Conservation (phyloP, 2,113 vertebrate genomes). For the Psettodes erumei region DNA sequence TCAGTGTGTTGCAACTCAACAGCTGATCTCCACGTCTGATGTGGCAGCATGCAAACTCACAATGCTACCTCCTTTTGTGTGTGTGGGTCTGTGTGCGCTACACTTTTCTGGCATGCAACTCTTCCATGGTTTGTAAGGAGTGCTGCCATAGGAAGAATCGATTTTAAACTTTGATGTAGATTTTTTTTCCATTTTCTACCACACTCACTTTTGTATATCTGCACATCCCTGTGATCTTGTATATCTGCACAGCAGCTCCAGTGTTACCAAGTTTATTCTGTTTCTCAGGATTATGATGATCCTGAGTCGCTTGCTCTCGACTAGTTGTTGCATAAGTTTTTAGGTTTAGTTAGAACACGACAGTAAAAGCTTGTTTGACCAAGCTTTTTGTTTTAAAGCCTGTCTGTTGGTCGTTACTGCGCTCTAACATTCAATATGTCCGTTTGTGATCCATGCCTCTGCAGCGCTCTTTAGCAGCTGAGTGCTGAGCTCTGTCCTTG, state of each 20-base stretch:
- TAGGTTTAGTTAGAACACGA: not conserved
- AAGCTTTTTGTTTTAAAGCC: not conserved
- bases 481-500: constrained; percentile 48
- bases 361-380: not conserved
- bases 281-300: not conserved
- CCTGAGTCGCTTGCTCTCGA: not conserved
- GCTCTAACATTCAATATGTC: constrained; percentile 42
- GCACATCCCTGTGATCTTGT: not conserved
- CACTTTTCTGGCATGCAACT: not conserved
- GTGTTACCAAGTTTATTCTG: not conserved
- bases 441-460: constrained; percentile 19
- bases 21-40: too few relatives aligned
- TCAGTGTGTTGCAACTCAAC: too few relatives aligned
- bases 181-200: not conserved
- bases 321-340: not conserved
- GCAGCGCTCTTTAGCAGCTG: constrained; percentile 33
- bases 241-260: not conserved
- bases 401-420: not conserved
- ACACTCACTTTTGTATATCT: not conserved
- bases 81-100: not conserved
- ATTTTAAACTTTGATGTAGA: not conserved
- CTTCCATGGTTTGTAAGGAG: not conserved
- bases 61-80: too few relatives aligned
- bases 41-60: too few relatives aligned
- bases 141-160: not conserved